Conservation (phyloP, 1,140 invertebrate species). For the Drosophila carrolli region DNA sequence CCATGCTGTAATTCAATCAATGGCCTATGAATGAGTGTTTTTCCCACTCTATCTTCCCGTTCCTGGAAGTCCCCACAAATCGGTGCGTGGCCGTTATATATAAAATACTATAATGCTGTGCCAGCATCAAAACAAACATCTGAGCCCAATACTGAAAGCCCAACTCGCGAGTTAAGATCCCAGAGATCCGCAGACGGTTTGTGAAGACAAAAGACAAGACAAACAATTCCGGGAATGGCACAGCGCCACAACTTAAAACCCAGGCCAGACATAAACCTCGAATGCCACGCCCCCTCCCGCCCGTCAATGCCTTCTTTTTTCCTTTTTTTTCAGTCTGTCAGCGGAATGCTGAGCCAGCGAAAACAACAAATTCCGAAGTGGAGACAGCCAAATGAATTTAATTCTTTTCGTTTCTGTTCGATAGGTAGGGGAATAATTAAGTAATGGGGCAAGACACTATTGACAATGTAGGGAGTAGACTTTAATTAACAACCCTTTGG, state of each 20-base stretch:
- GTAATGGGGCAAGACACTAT: slow-evolving; percentile 16
- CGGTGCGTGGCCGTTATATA: slow-evolving; percentile 61
- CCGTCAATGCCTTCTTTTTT: neutral
- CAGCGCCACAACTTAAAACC: slow-evolving; percentile 49
- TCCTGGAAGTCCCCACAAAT: slow-evolving; percentile 54
- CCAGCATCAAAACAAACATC: slow-evolving; percentile 60
- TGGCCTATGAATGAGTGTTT: slow-evolving; percentile 66
- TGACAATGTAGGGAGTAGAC: slow-evolving; percentile 1
- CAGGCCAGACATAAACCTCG: slow-evolving; percentile 54
- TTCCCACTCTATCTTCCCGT: slow-evolving; percentile 33
- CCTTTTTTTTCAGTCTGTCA: slow-evolving; percentile 28
- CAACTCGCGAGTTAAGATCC: slow-evolving; percentile 21
- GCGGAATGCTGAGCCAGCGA: slow-evolving; percentile 51
- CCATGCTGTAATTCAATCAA: slow-evolving; percentile 70
- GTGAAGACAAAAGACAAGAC: slow-evolving; percentile 63
- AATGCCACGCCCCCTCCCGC: slow-evolving; percentile 17
- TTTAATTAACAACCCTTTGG: slow-evolving; percentile 27
- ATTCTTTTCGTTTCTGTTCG: slow-evolving; percentile 25
- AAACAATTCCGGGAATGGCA: slow-evolving; percentile 75
- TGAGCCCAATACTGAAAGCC: slow-evolving; percentile 27
- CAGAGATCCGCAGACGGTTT: slow-evolving; percentile 30
- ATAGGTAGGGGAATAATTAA: slow-evolving; percentile 41
- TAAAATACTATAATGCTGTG: slow-evolving; percentile 56
- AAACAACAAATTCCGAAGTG: slow-evolving; percentile 45
- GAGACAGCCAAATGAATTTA: slow-evolving; percentile 41